Evolutionary conservation across 2,888 invertebrate genomes (phyloP), one percentile per base, ranked within the genome.

Genomic region (Lydus trimaculatus): DNA sequence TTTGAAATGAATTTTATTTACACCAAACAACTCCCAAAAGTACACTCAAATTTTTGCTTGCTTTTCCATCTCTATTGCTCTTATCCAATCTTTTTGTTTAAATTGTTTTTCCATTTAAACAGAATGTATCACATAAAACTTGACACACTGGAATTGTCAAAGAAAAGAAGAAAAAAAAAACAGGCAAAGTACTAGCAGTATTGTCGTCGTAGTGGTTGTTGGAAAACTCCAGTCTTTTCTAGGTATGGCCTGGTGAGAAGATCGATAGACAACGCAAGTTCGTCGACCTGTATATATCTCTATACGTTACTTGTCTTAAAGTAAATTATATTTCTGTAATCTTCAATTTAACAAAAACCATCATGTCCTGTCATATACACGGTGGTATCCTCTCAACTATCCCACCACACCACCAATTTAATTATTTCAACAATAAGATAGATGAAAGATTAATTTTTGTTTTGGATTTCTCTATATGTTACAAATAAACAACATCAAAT

Each of bases 181-280:
- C 1, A 23, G 23, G 8, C 5, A 25, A 56, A 56, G 56, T 56
- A 56, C 20, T 7, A 48, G 9, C 9, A 20, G 6, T 43, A 17
- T 48, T 56, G 23, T 56, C 56, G 56, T 25, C 25, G 25, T 48
- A 8, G 48, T 48, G 17, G 43, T 7, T 17, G 48, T 56, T 56
- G 56, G 56, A 56, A 56, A 56, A 25, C 56, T 56, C 48, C 20
- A 20, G 23, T 52, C 56, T 13, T 25, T 56, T 9, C 25, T 56
- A 15, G 13, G 25, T 56, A 25, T 25, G 25, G 9, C 56, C 56
- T 56, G 56, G 25, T 56, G 56, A 5, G 56, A 13, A 56, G 23
- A 56, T 56, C 56, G 56, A 56, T 56, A 56, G 13, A 25, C 25
- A 9, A 25, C 56, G 25, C 56, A 56, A 25, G 56, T 56, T 56